Percentiles rank a stretch among this genome's conserved stretches.
Evolutionary conservation across 1,140 invertebrate species (phyloP).

Genomic region (Panulirus ornatus): DNA sequence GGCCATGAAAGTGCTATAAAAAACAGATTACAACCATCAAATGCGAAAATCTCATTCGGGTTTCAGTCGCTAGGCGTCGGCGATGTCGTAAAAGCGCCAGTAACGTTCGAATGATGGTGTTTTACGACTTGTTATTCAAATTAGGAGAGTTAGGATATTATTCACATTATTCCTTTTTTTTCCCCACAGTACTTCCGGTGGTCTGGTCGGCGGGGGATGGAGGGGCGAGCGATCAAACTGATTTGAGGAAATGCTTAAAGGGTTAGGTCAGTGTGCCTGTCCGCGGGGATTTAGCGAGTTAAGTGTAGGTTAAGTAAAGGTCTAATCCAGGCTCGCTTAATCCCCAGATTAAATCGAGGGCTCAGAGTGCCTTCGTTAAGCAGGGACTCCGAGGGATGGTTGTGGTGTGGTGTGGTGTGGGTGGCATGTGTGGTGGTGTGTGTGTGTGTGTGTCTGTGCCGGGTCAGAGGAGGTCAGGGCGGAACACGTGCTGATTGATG

Average conservation of each 20-base stretch:
- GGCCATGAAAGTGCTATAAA: not conserved
- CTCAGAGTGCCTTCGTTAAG: not conserved
- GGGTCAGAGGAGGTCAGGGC: not conserved
- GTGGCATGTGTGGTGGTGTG: not conserved
- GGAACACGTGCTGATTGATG: not conserved
- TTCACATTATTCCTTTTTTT: too few relatives aligned
- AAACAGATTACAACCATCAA: not conserved
- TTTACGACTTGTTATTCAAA: not conserved
- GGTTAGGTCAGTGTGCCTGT: too few relatives aligned
- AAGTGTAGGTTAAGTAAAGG: slow-evolving; percentile 8
- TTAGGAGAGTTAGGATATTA: not conserved
- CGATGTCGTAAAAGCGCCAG: too few relatives aligned
- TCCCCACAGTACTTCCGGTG: slow-evolving; percentile 22
- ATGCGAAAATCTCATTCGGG: not conserved
- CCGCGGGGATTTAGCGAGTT: not conserved
- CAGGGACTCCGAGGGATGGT: not conserved
- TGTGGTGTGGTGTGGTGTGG: not conserved
- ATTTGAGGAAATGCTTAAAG: not conserved
- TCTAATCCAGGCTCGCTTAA: not conserved
- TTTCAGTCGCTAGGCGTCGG: too few relatives aligned
- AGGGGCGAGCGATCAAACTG: not conserved
- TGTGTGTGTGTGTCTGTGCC: not conserved
- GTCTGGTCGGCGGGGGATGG: slow-evolving; percentile 2
- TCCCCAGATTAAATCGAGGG: not conserved
- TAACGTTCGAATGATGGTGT: not conserved